A percentile compares a stretch with the other conserved stretches of the same genome.
Evolutionary conservation across 2,888 invertebrate genomes (phyloP).

Genomic region (Gnatocerus cornutus): DNA sequence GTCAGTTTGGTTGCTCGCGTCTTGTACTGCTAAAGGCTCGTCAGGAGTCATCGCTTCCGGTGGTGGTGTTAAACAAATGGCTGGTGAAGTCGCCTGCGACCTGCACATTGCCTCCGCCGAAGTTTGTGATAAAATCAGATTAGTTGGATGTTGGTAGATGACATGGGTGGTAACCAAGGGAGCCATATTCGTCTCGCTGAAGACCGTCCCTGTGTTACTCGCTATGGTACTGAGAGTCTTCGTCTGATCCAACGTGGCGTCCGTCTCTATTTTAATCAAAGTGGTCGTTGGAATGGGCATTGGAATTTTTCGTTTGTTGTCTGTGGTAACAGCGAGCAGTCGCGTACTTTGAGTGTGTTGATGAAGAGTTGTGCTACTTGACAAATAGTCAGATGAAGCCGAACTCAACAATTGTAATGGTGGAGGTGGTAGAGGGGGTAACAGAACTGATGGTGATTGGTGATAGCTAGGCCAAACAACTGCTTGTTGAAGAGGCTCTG

Average conservation of each 20-base stretch:
- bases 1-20: constrained; percentile 90
- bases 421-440: constrained; percentile 76
- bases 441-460: constrained; percentile 71
- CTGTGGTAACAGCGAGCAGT: constrained; percentile 77
- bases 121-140: constrained; percentile 67
- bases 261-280: constrained; percentile 84
- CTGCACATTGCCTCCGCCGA: constrained; percentile 66
- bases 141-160: constrained; percentile 72
- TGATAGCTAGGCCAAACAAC: constrained; percentile 84
- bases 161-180: constrained; percentile 75
- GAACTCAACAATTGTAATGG: constrained; percentile 79
- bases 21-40: constrained; percentile 78
- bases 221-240: constrained; percentile 69
- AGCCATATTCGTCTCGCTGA: constrained; percentile 73
- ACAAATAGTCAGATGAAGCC: constrained; percentile 73
- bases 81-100: constrained; percentile 71
- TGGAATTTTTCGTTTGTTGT: constrained; percentile 72
- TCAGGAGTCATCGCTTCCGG: constrained; percentile 68
- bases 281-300: constrained; percentile 71
- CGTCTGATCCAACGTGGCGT: constrained; percentile 68
- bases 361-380: constrained; percentile 78
- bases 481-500: constrained; percentile 81
- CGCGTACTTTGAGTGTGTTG: constrained; percentile 81
- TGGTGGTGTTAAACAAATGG: constrained; percentile 77
- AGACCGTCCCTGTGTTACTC: constrained; percentile 67